Evolutionary conservation across 2,888 invertebrate species (phyloP), one percentile per base, ranked within the genome.

Genomic region (Callimorpha dominula): DNA sequence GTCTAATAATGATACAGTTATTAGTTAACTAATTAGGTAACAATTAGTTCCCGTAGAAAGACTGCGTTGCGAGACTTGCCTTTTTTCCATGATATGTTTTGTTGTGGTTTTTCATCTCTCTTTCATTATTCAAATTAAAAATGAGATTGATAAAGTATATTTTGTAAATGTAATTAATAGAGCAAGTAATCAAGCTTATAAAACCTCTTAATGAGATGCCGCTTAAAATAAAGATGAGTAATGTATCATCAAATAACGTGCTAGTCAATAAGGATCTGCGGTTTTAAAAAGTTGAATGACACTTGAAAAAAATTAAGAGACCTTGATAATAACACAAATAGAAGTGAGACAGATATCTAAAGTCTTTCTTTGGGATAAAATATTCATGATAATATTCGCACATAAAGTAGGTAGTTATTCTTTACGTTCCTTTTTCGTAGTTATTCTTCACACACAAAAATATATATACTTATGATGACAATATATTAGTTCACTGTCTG

Each of bases 201-300:
- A n/a, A 11, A 64, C 17, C 43, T n/a, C 17, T 64, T 31, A 31
- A 31, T 31, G 31, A 31, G 31, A 31, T 31, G 31, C 31, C 31
- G 31, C 31, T 31, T 31, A 31, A 31, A 31, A 31, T 31, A 31
- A 11, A 17, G 0, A 17, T 43, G 42, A 40, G 64, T 54, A 15
- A 31, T 17, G 15, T 15, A 64, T 43, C 7, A 43, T 42, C 60
- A 43, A 42, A 43, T 43, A 42, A 64, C 42, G 12, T 11, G 9
- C 15, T 62, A 20, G 60, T 62, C 31, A 62, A 62, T 12, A 31
- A 31, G 12, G 31, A 62, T 40, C 31, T 40, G 60, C 12, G 20
- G 60, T 31, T 62, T 62, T 31, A 62, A 31, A 62, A 14, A 62
- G 60, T 62, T 62, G 60, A 62, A 62, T 62, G 40, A 40, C 60